A percentile compares a stretch with the other conserved stretches of the same genome.
Evolutionary conservation across 2,113 vertebrate species (phyloP).

Genomic region (Dipodomys ordii): DNA sequence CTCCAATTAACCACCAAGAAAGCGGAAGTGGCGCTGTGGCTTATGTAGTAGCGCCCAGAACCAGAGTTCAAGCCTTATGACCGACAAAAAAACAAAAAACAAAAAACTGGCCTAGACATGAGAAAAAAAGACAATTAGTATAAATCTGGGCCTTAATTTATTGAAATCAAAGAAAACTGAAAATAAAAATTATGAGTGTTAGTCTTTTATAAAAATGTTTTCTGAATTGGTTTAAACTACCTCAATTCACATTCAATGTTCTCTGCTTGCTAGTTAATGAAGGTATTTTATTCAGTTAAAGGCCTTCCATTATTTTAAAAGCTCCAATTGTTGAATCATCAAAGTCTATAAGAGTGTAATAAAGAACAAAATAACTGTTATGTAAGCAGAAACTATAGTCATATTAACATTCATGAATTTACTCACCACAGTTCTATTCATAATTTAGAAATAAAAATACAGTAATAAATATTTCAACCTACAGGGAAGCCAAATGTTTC

Average conservation of each 20-base stretch:
- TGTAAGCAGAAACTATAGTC: conserved; percentile 40
- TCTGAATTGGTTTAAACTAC: conserved; percentile 68
- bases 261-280: conserved; percentile 62
- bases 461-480: conserved; percentile 69
- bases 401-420: conserved; percentile 77
- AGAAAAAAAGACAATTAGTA: conserved; percentile 44
- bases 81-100: too few relatives aligned
- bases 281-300: conserved; percentile 71
- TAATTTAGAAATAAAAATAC: conserved; percentile 66
- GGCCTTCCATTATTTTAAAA: conserved; percentile 80
- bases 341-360: conserved; percentile 52
- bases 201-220: conserved; percentile 65
- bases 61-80: too few relatives aligned
- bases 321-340: conserved; percentile 78
- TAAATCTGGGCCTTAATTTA: conserved; percentile 56
- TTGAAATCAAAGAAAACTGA: conserved; percentile 69
- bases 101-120: background rate
- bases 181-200: conserved; percentile 77
- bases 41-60: too few relatives aligned
- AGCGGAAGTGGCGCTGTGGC: too few relatives aligned
- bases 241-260: conserved; percentile 67
- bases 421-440: conserved; percentile 53
- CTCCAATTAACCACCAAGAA: too few relatives aligned
- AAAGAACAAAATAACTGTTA: conserved; percentile 68
- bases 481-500: conserved; percentile 55